Conservation (phyloP, 2,888 invertebrate genomes). For the Mactromeris polynyma region DNA sequence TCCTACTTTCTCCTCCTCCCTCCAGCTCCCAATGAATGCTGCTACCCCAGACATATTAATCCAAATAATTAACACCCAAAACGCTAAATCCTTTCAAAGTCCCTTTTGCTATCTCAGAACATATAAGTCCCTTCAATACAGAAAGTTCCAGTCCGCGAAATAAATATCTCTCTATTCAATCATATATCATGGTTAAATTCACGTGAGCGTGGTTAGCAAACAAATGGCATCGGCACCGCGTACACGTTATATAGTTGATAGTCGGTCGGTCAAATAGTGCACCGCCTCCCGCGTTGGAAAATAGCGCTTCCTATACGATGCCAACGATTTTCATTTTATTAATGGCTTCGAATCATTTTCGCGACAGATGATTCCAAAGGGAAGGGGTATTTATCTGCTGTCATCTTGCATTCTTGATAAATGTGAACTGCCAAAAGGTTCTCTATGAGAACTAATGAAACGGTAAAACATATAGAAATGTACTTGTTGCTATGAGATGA, state of each 20-base stretch:
- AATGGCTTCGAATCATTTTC: not conserved
- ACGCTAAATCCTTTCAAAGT: not conserved
- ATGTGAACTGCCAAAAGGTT: not conserved
- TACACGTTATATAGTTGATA: conserved; percentile 6
- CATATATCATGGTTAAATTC: not conserved
- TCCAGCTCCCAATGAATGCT: conserved; percentile 74
- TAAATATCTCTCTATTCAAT: not conserved
- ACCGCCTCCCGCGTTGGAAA: conserved; percentile 7
- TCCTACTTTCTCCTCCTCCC: conserved; percentile 72
- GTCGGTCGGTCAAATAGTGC: conserved; percentile 21
- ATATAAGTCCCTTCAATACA: not conserved
- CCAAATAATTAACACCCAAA: not conserved
- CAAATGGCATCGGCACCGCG: not conserved
- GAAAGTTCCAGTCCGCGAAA: not conserved
- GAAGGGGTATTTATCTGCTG: not conserved
- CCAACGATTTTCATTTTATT: not conserved
- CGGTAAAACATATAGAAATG: not conserved
- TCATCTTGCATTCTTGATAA: not conserved
- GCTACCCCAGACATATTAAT: conserved; percentile 66
- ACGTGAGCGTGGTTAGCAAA: not conserved
- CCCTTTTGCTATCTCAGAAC: not conserved
- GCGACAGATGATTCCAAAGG: not conserved
- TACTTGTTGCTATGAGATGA: not conserved
- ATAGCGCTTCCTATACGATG: not conserved
- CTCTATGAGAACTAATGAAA: not conserved